These are phyloP conservation scores for Anneissia japonica DNA, from an alignment of 35 echinoderm and acorn worm genomes.

Conservation along the genomic window DNA sequence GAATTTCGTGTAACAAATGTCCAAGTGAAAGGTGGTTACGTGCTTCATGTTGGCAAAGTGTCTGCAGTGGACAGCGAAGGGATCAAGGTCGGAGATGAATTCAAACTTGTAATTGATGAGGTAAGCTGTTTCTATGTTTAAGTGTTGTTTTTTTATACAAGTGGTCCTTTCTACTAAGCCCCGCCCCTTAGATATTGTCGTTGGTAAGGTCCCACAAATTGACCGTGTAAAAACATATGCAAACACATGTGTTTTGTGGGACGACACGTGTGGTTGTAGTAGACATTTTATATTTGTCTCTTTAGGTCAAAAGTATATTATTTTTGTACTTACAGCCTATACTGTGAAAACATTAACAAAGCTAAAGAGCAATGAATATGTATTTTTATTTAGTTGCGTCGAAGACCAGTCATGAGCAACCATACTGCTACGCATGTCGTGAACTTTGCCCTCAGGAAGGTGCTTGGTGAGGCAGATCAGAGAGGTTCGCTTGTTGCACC, in stretches of 20 bases:
- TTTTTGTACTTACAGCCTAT: background rate
- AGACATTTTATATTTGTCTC: too few relatives aligned
- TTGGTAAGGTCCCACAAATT: too few relatives aligned
- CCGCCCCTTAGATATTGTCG: too few relatives aligned
- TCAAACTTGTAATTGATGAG: conserved; percentile 91
- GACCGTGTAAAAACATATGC: too few relatives aligned
- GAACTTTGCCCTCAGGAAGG: conserved; percentile 91
- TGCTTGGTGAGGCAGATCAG: conserved; percentile 90
- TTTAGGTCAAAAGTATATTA: background rate
- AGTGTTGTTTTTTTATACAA: too few relatives aligned
- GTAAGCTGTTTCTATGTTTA: too few relatives aligned
- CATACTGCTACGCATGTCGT: conserved; percentile 94
- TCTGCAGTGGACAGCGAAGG: conserved; percentile 63
- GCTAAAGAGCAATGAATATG: too few relatives aligned
- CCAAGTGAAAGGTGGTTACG: conserved; percentile 90
- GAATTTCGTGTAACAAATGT: conserved; percentile 94
- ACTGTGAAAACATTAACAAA: background rate
- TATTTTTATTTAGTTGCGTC: conserved; percentile 45
- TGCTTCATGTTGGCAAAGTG: conserved; percentile 80
- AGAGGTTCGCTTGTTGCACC: conserved; percentile 90
- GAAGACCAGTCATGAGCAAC: conserved; percentile 90
- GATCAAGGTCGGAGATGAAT: conserved; percentile 71
- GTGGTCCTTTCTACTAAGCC: too few relatives aligned
- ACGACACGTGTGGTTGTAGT: too few relatives aligned
- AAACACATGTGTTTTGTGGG: too few relatives aligned